These are phyloP conservation scores for Eustalomyia histrio DNA, from an alignment of 2,888 invertebrate genomes.

Conservation along the genomic window DNA sequence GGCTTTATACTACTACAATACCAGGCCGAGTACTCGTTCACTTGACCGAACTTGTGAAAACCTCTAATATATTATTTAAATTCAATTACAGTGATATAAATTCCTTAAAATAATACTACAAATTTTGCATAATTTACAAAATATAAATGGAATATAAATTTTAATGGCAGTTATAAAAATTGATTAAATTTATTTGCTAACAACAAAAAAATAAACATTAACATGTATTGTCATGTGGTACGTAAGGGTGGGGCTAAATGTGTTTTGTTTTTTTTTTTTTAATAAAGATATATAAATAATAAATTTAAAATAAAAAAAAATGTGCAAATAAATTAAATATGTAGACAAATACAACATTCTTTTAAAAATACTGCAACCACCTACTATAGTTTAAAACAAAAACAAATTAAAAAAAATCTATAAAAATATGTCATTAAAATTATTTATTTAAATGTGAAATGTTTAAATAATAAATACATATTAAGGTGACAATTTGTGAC, in stretches of 20 bases:
- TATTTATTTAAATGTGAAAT: constrained; percentile 53
- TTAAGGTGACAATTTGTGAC: constrained; percentile 54
- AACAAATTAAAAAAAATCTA: neutral
- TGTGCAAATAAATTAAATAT: neutral
- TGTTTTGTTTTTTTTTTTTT: neutral
- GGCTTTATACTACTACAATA: too few species aligned
- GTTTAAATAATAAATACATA: constrained; percentile 41
- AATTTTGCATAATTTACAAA: neutral
- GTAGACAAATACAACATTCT: neutral
- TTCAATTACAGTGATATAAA: too few species aligned
- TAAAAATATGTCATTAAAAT: constrained; percentile 37
- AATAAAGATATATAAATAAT: neutral
- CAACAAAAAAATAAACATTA: neutral
- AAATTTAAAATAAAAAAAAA: neutral
- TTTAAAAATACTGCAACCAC: neutral
- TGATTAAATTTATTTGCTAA: neutral
- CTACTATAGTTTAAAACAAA: neutral
- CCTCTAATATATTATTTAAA: too few species aligned
- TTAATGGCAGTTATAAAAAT: neutral
- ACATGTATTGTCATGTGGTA: neutral
- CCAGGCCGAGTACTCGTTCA: too few species aligned
- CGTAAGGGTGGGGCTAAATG: neutral
- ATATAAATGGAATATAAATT: neutral
- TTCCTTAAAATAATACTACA: neutral
- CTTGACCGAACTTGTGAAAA: too few species aligned